These are phyloP conservation scores for Drosophila merina DNA, from an alignment of 2,888 invertebrate genomes.

Conservation along the genomic window DNA sequence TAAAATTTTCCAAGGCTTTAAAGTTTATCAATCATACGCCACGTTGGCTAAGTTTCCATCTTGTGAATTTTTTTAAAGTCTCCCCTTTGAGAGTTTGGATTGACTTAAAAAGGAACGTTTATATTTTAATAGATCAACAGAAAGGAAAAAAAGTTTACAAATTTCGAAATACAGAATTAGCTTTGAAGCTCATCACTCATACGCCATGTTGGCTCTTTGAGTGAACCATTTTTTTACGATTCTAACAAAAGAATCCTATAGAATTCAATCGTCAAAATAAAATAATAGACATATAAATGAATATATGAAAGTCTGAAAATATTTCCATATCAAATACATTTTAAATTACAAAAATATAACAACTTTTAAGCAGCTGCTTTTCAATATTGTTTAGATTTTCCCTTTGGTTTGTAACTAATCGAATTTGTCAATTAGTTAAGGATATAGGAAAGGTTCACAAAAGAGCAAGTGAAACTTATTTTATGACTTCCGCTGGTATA, in stretches of 20 bases:
- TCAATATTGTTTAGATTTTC: not conserved
- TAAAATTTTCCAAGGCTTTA: not conserved
- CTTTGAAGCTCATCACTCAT: not conserved
- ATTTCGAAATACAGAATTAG: not conserved
- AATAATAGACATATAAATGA: too few relatives aligned
- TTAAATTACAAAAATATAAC: not conserved
- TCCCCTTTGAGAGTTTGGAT: too few relatives aligned
- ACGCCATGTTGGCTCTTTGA: not conserved
- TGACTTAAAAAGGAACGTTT: too few relatives aligned
- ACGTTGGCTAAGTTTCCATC: not conserved
- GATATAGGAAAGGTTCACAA: not conserved
- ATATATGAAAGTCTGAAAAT: too few relatives aligned
- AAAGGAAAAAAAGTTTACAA: too few relatives aligned
- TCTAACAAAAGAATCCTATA: too few relatives aligned
- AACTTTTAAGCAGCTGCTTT: not conserved
- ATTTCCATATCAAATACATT: not conserved
- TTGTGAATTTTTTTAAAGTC: too few relatives aligned
- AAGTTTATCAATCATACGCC: not conserved
- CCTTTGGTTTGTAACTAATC: not conserved
- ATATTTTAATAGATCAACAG: too few relatives aligned
- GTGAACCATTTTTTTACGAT: too few relatives aligned
- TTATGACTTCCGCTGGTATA: conserved; percentile 20
- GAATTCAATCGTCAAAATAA: too few relatives aligned
- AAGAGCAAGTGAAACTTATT: not conserved
- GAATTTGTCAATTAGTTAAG: not conserved